A percentile compares a stretch with the other conserved stretches of the same genome.
phyloP scores from a whole-genome alignment of 2,888 invertebrate genomes.

The Hypselothyrea guttata region DNA sequence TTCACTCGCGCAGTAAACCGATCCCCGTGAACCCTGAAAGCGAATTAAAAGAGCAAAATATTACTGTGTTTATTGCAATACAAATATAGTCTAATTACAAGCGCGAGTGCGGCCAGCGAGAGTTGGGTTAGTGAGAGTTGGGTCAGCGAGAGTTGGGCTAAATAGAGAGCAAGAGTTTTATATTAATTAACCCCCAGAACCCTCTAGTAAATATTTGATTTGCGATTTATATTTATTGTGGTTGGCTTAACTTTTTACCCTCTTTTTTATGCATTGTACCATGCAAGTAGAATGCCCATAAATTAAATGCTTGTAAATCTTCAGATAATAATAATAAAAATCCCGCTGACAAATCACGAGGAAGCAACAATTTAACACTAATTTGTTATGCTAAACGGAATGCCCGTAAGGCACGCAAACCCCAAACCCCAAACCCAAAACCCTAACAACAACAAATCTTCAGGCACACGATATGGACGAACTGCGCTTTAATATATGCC shows the following conservation, averaged over 20 bases:
- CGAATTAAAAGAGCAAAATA: not conserved
- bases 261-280: not conserved
- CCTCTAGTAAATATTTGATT: no score
- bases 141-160: no score
- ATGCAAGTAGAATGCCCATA: not conserved
- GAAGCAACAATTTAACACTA: conserved; percentile 56
- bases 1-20: conserved; percentile 83
- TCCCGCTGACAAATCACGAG: conserved; percentile 46
- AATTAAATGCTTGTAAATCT: conserved; percentile 28
- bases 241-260: no score
- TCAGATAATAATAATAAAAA: not conserved
- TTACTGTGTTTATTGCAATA: no score
- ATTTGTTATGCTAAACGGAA: conserved; percentile 51
- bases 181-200: no score
- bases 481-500: conserved; percentile 6
- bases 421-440: not conserved
- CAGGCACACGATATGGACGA: conserved; percentile 32
- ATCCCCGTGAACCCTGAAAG: conserved; percentile 82
- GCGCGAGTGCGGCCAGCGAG: no score
- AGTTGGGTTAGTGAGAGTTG: no score
- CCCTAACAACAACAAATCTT: no score
- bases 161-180: no score
- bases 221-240: no score
- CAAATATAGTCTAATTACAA: no score
- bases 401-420: conserved; percentile 53